Evolutionary conservation across 2,888 invertebrate genomes (phyloP), one percentile per base, ranked within the genome.

Genomic region (Matsumyia berberina): DNA sequence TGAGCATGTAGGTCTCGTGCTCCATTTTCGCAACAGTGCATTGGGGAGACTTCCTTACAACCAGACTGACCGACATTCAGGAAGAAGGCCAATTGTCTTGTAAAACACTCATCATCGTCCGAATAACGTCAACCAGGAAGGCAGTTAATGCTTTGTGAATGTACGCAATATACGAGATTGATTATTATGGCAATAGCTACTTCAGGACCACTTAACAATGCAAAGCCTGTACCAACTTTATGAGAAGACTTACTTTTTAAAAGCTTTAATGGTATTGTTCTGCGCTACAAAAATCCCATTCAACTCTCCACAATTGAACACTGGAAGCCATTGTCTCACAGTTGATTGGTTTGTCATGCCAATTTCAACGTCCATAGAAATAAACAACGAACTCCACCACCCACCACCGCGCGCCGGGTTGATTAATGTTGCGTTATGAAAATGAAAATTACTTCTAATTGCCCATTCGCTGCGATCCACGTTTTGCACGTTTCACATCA

Each of bases 401-500:
- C 31, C n/a, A 15, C 24, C 12, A 17, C 46, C 12, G 7, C 7
- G 4, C 24, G 1, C 4, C 24, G 24, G 9, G 5, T 9, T 15
- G 37, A n/a, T 67, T 62, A 62, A 80, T 62, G 80, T 62, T 42
- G 37, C 67, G 55, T 55, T 74, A 74, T 62, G 39, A 62, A 74
- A 62, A 49, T 74, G 37, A 64, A 57, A 49, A 64, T 72, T 44
- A 37, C 53, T 9, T 35, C 62, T 44, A 79, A 79, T 58, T 79
- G 66, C 58, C 74, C 53, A 60, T 60, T 79, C 24, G 29, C 55
- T 51, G 44, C 73, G 33, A 55, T 55, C 35, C 29, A 15, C 44
- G 46, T 19, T 66, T 73, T 11, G 15, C 53, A 58, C 39, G 53
- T 37, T 80, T 73, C 29, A 66, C 4, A 1, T 67, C 67, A 66